Percentiles rank a stretch among this genome's conserved stretches.
Conservation (phyloP, 2,113 vertebrate species). For the Nesoenas mayeri region DNA sequence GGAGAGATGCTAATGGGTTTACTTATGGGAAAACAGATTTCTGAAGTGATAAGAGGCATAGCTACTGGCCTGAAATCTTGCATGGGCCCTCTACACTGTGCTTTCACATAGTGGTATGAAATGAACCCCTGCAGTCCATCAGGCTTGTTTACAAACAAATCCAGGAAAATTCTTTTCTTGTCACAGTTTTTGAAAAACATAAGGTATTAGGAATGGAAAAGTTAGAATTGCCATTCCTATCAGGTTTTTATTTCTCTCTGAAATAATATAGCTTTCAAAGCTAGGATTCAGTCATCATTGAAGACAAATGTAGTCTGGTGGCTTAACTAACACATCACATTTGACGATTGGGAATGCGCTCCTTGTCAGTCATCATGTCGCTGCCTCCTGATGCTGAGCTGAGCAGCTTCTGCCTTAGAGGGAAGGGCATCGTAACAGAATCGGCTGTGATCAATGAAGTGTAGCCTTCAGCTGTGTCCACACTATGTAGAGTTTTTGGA, state of each 20-base stretch:
- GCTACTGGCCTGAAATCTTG: not conserved
- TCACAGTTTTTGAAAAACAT: not conserved
- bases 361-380: not conserved
- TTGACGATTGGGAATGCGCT: not conserved
- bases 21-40: not conserved
- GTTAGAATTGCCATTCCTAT: not conserved
- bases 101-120: not conserved
- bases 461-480: not conserved
- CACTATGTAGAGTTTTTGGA: not conserved
- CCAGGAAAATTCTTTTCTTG: not conserved
- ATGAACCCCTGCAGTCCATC: not conserved
- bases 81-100: not conserved
- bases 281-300: not conserved
- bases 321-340: not conserved
- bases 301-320: not conserved
- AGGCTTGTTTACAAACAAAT: not conserved
- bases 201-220: not conserved
- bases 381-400: not conserved
- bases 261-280: not conserved
- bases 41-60: not conserved
- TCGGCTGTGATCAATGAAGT: not conserved
- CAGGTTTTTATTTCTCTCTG: not conserved
- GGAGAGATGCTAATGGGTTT: not conserved
- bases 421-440: not conserved
- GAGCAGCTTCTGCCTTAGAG: not conserved